Evolutionary conservation across 1,140 invertebrate genomes (phyloP).

Genomic region (Camponotus floridanus): DNA sequence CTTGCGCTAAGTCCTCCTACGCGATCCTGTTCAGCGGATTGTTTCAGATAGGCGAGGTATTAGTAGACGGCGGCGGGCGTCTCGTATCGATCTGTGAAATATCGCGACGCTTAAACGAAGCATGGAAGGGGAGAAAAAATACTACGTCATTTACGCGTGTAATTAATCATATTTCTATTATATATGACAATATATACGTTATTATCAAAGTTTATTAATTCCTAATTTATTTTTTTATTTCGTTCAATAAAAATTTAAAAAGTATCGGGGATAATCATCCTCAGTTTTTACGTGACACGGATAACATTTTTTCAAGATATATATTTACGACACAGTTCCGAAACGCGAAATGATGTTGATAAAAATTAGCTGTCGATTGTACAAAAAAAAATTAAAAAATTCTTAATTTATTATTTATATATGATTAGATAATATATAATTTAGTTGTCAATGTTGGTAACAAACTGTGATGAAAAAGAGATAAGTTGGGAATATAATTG

Average conservation of each 20-base stretch:
- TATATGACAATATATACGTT: not conserved
- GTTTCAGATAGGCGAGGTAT: slow-evolving; percentile 41
- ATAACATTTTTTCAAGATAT: too few species aligned
- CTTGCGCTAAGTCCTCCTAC: slow-evolving; percentile 37
- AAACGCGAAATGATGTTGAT: too few species aligned
- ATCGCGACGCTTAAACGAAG: slow-evolving; percentile 1
- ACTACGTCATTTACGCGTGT: not conserved
- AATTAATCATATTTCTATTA: slow-evolving; percentile 13
- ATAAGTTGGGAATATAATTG: not conserved
- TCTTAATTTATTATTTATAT: too few species aligned
- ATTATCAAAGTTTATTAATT: slow-evolving; percentile 12
- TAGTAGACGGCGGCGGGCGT: slow-evolving; percentile 1
- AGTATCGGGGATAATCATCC: not conserved
- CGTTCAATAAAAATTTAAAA: not conserved
- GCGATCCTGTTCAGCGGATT: slow-evolving; percentile 13
- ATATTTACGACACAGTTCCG: too few species aligned
- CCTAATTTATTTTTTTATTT: not conserved
- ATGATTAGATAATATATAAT: slow-evolving; percentile 6
- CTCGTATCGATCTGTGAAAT: slow-evolving; percentile 50
- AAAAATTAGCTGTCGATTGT: too few species aligned
- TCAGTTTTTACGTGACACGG: not conserved
- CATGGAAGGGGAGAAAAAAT: not conserved
- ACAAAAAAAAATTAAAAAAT: too few species aligned
- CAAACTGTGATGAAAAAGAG: not conserved
- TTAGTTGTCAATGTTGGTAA: not conserved